phyloP scores from a whole-genome alignment of 2,113 vertebrate species.

The Syngnathus scovelli region DNA sequence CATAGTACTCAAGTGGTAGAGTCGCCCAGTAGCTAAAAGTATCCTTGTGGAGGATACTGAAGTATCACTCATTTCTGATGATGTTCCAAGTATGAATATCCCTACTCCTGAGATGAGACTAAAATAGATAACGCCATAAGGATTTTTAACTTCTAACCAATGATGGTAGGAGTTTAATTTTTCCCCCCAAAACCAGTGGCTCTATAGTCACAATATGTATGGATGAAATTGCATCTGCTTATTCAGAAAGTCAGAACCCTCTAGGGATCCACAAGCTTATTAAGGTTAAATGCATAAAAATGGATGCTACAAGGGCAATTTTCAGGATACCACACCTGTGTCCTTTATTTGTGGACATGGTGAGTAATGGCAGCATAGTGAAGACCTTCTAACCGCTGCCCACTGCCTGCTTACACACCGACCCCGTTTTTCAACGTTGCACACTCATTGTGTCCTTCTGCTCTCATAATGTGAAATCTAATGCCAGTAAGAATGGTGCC shows the following conservation, averaged over 20 bases:
- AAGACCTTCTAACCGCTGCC: slow-evolving; percentile 54
- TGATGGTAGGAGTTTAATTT: slow-evolving; percentile 13
- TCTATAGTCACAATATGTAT: slow-evolving; percentile 54
- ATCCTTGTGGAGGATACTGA: no score
- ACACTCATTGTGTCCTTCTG: slow-evolving; percentile 28
- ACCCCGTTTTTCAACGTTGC: slow-evolving; percentile 44
- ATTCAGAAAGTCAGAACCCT: slow-evolving; percentile 21
- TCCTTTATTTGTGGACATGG: slow-evolving; percentile 32
- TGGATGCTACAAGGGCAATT: neutral
- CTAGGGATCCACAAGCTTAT: slow-evolving; percentile 10
- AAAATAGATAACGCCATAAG: neutral
- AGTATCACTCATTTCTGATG: no score
- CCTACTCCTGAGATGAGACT: neutral
- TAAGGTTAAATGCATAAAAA: slow-evolving; percentile 1
- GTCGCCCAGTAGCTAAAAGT: no score
- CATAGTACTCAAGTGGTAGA: no score
- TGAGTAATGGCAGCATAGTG: slow-evolving; percentile 48
- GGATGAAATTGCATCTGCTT: slow-evolving; percentile 49
- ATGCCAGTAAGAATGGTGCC: neutral
- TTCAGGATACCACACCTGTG: neutral
- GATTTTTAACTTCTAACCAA: slow-evolving; percentile 9
- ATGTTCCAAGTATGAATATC: no score
- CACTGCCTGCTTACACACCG: slow-evolving; percentile 43
- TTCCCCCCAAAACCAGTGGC: neutral
- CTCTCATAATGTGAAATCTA: slow-evolving; percentile 21